Conservation (phyloP, 30 jellyfish, hydroid and myxozoan genomes). For the Chrysaora quinquecirrha region DNA sequence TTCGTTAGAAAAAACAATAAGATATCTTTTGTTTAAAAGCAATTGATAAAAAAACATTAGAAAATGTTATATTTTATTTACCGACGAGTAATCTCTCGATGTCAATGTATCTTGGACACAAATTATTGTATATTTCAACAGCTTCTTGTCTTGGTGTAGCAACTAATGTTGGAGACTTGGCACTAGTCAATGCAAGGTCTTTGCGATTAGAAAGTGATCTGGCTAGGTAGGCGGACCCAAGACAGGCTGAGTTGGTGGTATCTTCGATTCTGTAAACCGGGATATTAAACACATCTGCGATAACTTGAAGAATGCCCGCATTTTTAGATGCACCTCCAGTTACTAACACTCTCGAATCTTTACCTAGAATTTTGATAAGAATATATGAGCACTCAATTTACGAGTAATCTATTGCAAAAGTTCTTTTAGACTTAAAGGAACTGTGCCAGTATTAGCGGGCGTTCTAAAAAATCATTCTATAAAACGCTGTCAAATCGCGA, state of each 20-base stretch:
- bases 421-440: no score
- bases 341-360: constrained; percentile 80
- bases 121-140: not conserved
- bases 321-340: constrained; percentile 97
- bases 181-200: not conserved
- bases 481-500: no score
- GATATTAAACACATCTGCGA: constrained; percentile 68
- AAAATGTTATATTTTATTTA: not conserved
- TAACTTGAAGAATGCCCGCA: constrained; percentile 61
- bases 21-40: no score
- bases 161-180: constrained; percentile 1
- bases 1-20: no score
- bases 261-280: constrained; percentile 69
- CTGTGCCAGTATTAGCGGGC: no score
- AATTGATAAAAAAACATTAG: no score
- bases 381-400: no score
- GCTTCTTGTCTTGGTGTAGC: not conserved
- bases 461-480: no score
- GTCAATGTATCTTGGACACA: not conserved
- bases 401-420: no score
- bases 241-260: constrained; percentile 86
- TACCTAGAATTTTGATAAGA: constrained; percentile 13
- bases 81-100: not conserved
- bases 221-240: constrained; percentile 83
- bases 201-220: not conserved